Evolutionary conservation across 2,113 vertebrate genomes (phyloP).

Genomic region (Pterophyllum scalare): DNA sequence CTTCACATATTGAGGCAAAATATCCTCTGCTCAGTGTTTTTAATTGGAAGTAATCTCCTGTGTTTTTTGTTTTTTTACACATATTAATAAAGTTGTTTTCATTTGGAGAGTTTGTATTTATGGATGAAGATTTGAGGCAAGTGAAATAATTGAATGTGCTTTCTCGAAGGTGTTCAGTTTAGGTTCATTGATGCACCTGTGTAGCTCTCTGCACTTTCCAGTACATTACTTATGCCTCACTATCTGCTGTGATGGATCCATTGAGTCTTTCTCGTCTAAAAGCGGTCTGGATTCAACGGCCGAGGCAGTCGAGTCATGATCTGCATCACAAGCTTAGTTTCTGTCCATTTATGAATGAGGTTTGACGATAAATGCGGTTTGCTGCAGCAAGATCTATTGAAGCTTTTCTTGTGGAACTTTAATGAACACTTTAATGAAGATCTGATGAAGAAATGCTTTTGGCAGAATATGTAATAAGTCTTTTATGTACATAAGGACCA

Average conservation of each 20-base stretch:
- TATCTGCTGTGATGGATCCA: not conserved
- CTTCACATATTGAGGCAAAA: constrained; percentile 25
- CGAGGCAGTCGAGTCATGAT: constrained; percentile 10
- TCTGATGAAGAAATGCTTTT: not conserved
- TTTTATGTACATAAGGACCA: not conserved
- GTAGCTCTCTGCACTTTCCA: not conserved
- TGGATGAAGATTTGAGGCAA: not conserved
- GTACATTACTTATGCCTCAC: not conserved
- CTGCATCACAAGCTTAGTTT: constrained; percentile 36
- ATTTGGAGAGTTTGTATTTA: constrained; percentile 3
- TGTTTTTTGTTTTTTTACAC: not conserved
- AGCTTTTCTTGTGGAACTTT: not conserved
- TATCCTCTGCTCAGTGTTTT: constrained; percentile 1
- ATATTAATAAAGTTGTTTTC: constrained; percentile 27
- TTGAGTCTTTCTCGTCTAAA: not conserved
- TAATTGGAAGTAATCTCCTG: not conserved
- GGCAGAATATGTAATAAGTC: not conserved
- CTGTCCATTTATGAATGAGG: constrained; percentile 8
- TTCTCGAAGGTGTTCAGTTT: not conserved
- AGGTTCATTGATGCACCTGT: constrained; percentile 1
- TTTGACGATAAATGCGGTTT: constrained; percentile 16
- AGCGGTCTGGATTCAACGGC: not conserved
- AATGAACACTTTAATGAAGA: not conserved
- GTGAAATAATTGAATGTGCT: not conserved
- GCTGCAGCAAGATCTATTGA: not conserved